Percentiles rank a stretch among this genome's conserved stretches.
Conservation (phyloP, 2,113 vertebrate genomes). For the Chiloscyllium plagiosum region DNA sequence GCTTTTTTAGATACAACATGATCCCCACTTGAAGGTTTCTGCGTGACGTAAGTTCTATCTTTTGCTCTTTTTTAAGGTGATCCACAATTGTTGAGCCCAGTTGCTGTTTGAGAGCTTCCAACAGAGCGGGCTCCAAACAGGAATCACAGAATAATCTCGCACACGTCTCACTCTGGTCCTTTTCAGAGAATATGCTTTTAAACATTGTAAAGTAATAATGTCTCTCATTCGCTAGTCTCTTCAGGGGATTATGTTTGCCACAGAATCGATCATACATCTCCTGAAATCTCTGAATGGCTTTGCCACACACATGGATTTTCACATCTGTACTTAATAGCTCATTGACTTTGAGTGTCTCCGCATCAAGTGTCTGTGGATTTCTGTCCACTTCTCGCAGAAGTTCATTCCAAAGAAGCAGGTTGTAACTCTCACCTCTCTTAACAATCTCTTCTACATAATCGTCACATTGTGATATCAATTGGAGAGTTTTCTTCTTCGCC, state of each 20-base stretch:
- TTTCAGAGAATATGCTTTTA: neutral
- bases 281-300: constrained; percentile 13
- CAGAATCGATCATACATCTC: neutral
- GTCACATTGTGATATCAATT: neutral
- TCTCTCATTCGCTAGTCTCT: neutral
- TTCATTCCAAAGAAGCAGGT: neutral
- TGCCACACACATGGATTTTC: neutral
- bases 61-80: neutral
- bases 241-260: neutral
- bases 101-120: neutral
- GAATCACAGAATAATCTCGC: neutral
- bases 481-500: neutral
- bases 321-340: neutral
- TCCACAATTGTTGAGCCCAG: neutral
- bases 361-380: neutral
- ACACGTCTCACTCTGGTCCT: neutral
- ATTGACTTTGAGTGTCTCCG: neutral
- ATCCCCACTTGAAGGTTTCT: constrained; percentile 23
- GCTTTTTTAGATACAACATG: constrained; percentile 12
- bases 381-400: neutral
- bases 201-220: neutral
- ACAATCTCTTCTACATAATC: neutral
- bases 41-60: neutral
- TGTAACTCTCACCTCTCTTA: neutral
- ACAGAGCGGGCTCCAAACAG: neutral